These are phyloP conservation scores for Phacellophora camtschatica DNA, from an alignment of 30 jellyfish, hydroid and myxozoan genomes.

Conservation along the genomic window DNA sequence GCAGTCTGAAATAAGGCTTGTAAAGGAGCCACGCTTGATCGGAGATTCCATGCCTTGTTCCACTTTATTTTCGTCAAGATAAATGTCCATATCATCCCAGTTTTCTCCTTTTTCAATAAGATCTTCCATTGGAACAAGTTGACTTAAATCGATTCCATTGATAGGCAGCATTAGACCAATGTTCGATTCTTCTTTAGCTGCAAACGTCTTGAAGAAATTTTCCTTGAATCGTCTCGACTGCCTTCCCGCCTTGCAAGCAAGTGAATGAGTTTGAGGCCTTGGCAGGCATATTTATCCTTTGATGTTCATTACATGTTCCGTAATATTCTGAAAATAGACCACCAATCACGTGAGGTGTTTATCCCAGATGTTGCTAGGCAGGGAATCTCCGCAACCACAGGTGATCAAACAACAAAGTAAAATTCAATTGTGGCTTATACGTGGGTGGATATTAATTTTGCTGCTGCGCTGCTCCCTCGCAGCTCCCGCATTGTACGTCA, in stretches of 20 bases:
- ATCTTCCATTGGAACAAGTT: constrained; percentile 36
- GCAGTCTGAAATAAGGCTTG: background rate
- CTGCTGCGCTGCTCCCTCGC: background rate
- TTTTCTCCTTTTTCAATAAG: constrained; percentile 3
- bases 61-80: background rate
- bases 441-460: background rate
- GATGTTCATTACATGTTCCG: background rate
- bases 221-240: background rate
- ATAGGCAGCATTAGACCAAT: constrained; percentile 4
- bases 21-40: background rate
- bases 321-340: constrained; percentile 22
- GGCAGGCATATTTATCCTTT: background rate
- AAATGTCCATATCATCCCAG: constrained; percentile 66
- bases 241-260: too few species aligned
- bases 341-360: constrained; percentile 15
- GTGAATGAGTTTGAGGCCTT: too few species aligned
- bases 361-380: constrained; percentile 33
- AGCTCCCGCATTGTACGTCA: too few species aligned
- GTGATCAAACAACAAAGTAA: background rate
- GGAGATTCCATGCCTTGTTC: background rate
- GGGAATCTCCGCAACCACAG: constrained; percentile 43
- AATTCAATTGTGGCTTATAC: background rate
- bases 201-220: background rate
- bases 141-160: constrained; percentile 40
- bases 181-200: background rate